These are phyloP conservation scores for Oryzias woworae DNA, from an alignment of 2,113 vertebrate genomes.

Conservation along the genomic window DNA sequence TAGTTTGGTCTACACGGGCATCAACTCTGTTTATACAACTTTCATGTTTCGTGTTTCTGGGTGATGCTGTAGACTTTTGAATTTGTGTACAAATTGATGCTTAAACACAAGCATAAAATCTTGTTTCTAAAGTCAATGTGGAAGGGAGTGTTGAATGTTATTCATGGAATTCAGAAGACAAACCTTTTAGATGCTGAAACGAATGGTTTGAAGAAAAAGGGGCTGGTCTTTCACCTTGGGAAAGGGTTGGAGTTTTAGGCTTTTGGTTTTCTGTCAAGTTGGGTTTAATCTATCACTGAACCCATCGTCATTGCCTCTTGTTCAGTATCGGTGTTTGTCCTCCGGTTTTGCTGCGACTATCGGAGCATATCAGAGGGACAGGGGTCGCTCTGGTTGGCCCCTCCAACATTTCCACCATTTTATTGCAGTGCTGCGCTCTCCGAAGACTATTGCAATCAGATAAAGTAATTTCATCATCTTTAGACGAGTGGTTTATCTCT, in stretches of 20 bases:
- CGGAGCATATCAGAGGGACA: constrained; percentile 40
- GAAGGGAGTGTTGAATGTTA: no score
- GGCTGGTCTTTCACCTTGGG: constrained; percentile 1
- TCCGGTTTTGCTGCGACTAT: constrained; percentile 35
- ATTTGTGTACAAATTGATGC: no score
- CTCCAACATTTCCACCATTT: constrained; percentile 37
- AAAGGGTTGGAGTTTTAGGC: constrained; percentile 1
- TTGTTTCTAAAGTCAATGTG: no score
- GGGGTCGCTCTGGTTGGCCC: constrained; percentile 15
- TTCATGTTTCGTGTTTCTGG: neutral
- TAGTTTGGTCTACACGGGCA: constrained; percentile 16
- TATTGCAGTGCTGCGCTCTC: constrained; percentile 1
- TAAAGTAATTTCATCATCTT: neutral
- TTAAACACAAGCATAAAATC: no score
- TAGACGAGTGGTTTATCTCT: neutral
- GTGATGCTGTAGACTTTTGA: no score
- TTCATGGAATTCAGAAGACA: no score
- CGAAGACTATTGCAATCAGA: neutral
- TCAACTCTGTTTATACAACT: constrained; percentile 29
- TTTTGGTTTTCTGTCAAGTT: constrained; percentile 31
- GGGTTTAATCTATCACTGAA: constrained; percentile 65
- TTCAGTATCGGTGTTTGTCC: constrained; percentile 32
- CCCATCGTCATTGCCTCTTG: constrained; percentile 56
- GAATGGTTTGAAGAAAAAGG: constrained; percentile 15
- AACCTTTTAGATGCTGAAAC: neutral